Percentiles rank a stretch among this genome's conserved stretches.
These are phyloP conservation scores for Xestia rhomboidea DNA, from an alignment of 2,888 invertebrate species.

Conservation along the genomic window DNA sequence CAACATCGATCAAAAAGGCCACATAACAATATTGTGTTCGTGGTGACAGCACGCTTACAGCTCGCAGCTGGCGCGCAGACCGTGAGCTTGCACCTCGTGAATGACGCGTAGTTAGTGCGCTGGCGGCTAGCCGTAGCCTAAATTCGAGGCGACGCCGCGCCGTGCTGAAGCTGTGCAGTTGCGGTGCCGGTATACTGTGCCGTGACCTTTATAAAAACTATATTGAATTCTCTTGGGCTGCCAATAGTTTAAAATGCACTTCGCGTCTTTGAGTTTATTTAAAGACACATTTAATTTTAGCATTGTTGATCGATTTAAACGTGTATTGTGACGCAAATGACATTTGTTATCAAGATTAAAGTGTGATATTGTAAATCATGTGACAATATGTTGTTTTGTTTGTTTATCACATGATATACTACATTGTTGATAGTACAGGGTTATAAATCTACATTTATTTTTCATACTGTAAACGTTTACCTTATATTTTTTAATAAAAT, in stretches of 20 bases:
- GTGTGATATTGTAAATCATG: conserved; percentile 22
- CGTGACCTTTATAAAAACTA: neutral
- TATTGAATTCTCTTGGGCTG: conserved; percentile 21
- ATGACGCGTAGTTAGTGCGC: no score
- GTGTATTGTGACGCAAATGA: conserved; percentile 22
- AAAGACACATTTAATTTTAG: conserved; percentile 45
- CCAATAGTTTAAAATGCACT: conserved; percentile 42
- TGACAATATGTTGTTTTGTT: conserved; percentile 22
- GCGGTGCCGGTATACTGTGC: no score
- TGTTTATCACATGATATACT: conserved; percentile 15
- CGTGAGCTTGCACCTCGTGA: no score
- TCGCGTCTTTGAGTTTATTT: conserved; percentile 47
- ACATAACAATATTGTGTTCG: no score
- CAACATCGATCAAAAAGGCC: no score
- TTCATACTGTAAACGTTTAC: neutral
- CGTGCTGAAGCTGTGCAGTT: no score
- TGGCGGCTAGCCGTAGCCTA: no score
- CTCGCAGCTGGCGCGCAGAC: no score
- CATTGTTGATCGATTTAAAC: conserved; percentile 32
- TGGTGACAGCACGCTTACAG: no score
- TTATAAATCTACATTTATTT: neutral
- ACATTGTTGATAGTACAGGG: conserved; percentile 12
- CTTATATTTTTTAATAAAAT: no score
- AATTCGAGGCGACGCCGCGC: no score
- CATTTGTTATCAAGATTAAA: conserved; percentile 15